A percentile compares a stretch with the other conserved stretches of the same genome.
These are phyloP conservation scores for Heliornis fulica DNA, from an alignment of 2,113 vertebrate species.

Conservation along the genomic window DNA sequence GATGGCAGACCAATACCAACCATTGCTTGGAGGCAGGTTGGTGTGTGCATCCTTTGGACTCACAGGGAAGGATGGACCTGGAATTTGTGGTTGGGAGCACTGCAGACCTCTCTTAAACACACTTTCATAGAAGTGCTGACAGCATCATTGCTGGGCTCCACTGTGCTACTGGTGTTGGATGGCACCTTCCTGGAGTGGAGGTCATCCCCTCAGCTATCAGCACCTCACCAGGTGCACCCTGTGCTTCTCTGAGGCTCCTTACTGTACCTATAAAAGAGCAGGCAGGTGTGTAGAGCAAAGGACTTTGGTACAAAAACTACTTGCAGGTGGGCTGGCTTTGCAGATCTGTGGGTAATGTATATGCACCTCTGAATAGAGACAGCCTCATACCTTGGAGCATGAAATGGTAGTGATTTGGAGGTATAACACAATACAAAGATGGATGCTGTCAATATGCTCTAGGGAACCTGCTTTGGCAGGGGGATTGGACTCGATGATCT, in stretches of 20 bases:
- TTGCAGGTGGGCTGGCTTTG: background rate
- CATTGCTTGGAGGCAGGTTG: background rate
- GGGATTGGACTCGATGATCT: too few relatives aligned
- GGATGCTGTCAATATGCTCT: background rate
- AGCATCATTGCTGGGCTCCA: background rate
- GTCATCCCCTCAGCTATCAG: background rate
- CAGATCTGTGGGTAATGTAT: background rate
- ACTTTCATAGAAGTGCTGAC: background rate
- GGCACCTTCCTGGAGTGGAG: background rate
- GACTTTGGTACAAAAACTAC: background rate
- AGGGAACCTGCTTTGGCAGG: too few relatives aligned
- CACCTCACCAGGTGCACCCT: fast-evolving
- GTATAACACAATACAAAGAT: background rate
- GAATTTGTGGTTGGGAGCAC: background rate
- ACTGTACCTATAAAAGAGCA: background rate
- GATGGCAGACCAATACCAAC: background rate
- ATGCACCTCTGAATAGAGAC: background rate
- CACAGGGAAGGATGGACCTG: background rate
- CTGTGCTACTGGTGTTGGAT: background rate
- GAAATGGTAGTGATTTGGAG: background rate
- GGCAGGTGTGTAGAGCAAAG: background rate
- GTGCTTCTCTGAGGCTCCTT: background rate
- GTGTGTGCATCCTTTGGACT: background rate
- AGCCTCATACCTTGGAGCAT: background rate
- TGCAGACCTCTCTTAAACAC: background rate